Conservation (phyloP, 2,797 vertebrate genomes). For the Myotis pilosus region DNA sequence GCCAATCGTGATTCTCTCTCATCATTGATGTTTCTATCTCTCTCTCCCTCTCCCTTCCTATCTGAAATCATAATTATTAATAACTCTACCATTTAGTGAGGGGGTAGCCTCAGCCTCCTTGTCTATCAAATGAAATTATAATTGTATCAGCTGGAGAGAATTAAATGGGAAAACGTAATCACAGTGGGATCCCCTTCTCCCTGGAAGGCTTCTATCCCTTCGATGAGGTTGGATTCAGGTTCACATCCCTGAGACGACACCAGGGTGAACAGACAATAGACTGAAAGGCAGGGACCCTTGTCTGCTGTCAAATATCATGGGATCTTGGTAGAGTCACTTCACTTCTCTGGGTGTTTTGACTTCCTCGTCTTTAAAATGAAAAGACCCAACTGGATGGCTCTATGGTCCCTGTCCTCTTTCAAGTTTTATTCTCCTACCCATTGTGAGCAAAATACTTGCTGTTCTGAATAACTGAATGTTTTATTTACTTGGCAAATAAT, state of each 20-base stretch:
- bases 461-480: neutral
- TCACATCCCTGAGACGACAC: neutral
- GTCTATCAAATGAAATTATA: neutral
- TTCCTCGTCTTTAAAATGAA: neutral
- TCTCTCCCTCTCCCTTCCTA: too few species aligned
- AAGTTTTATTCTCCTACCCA: neutral
- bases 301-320: neutral
- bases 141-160: neutral
- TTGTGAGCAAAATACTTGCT: neutral
- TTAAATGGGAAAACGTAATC: neutral
- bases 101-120: neutral
- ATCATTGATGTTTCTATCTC: too few species aligned
- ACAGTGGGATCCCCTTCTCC: neutral
- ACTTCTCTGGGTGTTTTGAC: neutral
- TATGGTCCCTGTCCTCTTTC: neutral
- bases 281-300: neutral
- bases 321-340: neutral
- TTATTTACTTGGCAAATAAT: neutral
- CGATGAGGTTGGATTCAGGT: neutral
- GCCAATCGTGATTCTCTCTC: too few species aligned
- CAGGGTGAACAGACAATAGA: neutral
- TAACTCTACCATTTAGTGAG: neutral
- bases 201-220: neutral
- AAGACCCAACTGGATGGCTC: neutral
- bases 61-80: too few species aligned